Evolutionary conservation across 2,888 invertebrate species (phyloP), one percentile per base, ranked within the genome.

Genomic region (Himalopsyche tibetana): DNA sequence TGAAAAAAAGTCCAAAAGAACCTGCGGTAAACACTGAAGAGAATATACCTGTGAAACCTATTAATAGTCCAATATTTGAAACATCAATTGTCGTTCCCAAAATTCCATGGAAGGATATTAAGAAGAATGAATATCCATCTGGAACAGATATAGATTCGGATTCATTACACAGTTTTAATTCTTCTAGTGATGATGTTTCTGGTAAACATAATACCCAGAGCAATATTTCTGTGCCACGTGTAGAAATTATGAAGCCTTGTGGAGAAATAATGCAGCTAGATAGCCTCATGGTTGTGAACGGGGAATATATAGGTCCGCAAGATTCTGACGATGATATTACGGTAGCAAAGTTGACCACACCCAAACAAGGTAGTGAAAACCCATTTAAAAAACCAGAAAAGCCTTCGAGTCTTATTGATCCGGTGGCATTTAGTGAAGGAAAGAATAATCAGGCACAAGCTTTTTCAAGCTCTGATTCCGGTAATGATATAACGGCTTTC

Each of bases 211-310:
- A 91, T 0, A 91, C 90, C 0, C 92, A 92, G 0, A 92, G 92
- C 63, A 90, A 83, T 80, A 91, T 93, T 80, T 91, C 93, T 5
- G 95, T 95, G 0, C 96, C 97, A 0, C 93, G 96, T 84, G 91
- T 96, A 0, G 96, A 96, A 91, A 95, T 96, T 12, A 96, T 96
- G 90, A 95, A 96, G 89, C 95, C 94, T 82, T 94, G 95, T 63
- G 96, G 96, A 0, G 95, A 95, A 88, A 90, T 96, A 12, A 93
- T 96, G 91, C 94, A 94, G 89, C 91, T 94, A 82, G 94, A 95
- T 89, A 94, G 94, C 89, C 90, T 95, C 2, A 94, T 93, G 92
- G 92, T 95, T 63, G 91, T 94, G 28, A 91, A 92, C 89, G 91
- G 92, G 2, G 90, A 91, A 89, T 91, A 92, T 86, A 91, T 92